Evolutionary conservation across 2,113 vertebrate species (phyloP), one percentile per base, ranked within the genome.

Genomic region (Saiga tatarica): DNA sequence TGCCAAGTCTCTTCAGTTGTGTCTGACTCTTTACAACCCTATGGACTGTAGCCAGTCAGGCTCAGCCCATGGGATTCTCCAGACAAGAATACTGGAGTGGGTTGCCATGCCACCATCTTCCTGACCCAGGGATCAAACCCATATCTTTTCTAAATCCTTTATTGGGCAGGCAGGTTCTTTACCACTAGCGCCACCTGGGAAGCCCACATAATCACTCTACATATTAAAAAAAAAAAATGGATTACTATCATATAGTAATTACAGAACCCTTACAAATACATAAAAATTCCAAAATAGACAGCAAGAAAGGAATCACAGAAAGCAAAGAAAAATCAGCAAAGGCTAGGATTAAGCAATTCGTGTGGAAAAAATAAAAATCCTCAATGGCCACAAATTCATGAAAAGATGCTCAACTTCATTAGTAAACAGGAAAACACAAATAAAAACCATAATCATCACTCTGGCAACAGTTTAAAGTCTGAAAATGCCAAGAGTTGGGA

Each of bases 11-110:
- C 9, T 39, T 71, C 19, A 36, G 19, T 23, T 71, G 67, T 36
- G 19, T 71, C n/a, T 21, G n/a, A 71, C n/a, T 71, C 64, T 71
- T 39, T 36, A n/a, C 0, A 0, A 71, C 16, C 9, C n/a, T 36
- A 11, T 36, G n/a, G n/a, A 36, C 64, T 71, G 2, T 71, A 36
- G 64, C n/a, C 9, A 15, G 33, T 36, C n/a, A 36, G 64, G 64
- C n/a, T 36, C 19, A 36, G n/a, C n/a, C 67, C 67, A 71, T 12
- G 67, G 67, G n/a, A 12, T 71, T 36, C 19, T 23, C 67, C 67
- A 71, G n/a, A 12, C 17, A 36, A 71, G n/a, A 71, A 71, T 71
- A 71, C 67, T 39, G 9, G 25, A 71, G 5, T 71, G n/a, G n/a
- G 19, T 71, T 71, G n/a, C n/a, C 23, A 39, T 23, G n/a, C n/a